A percentile compares a stretch with the other conserved stretches of the same genome.
These are phyloP conservation scores for Sarcoramphus papa DNA, from an alignment of 2,797 vertebrate genomes.

Conservation along the genomic window DNA sequence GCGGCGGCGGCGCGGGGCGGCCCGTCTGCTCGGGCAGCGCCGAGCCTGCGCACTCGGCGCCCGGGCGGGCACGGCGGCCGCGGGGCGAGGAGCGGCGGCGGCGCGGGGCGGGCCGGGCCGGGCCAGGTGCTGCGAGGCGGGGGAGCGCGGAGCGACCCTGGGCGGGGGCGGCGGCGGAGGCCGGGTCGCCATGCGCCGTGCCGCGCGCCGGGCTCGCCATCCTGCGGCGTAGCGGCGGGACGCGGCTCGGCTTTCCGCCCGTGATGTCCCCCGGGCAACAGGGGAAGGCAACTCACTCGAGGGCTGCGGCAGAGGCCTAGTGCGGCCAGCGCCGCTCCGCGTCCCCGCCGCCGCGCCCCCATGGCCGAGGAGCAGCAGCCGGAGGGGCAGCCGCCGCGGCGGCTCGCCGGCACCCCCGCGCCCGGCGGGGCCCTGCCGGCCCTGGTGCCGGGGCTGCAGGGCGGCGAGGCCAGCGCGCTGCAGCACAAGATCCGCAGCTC, in stretches of 20 bases:
- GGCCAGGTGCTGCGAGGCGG: conserved; percentile 47
- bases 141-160: not conserved
- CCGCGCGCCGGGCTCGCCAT: conserved; percentile 52
- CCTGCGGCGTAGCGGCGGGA: conserved; percentile 40
- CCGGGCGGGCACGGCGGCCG: conserved; percentile 68
- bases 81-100: conserved; percentile 75
- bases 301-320: conserved; percentile 89
- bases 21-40: conserved; percentile 54
- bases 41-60: conserved; percentile 76
- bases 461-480: conserved; percentile 86
- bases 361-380: conserved; percentile 88
- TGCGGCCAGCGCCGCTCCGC: conserved; percentile 61
- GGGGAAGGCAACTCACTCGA: conserved; percentile 75
- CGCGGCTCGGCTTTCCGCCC: conserved; percentile 66
- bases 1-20: conserved; percentile 6
- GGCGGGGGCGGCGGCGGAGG: not conserved
- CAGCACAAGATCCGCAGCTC: conserved; percentile 95
- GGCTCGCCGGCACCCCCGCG: conserved; percentile 34
- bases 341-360: conserved; percentile 46
- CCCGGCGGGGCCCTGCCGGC: conserved; percentile 79
- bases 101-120: conserved; percentile 68
- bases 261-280: conserved; percentile 80
- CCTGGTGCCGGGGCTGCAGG: conserved; percentile 87
- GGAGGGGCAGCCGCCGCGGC: conserved; percentile 73
- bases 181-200: conserved; percentile 63